Evolutionary conservation across 1,140 invertebrate genomes (phyloP).

Genomic region (Panagrolaimus sp.): DNA sequence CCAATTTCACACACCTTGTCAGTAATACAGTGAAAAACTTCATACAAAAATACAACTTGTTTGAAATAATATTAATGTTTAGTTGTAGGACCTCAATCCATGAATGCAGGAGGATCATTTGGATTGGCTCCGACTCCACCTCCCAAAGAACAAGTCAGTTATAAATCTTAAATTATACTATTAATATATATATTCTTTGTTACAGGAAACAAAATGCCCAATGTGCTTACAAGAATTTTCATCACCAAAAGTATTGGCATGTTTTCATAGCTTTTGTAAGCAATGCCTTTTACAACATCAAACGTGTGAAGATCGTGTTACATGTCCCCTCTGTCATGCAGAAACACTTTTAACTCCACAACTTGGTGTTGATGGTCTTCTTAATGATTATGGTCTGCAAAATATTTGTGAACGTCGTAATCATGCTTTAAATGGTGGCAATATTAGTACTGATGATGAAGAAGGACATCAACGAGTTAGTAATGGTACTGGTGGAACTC

Average conservation of each 20-base stretch:
- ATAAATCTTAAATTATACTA: neutral
- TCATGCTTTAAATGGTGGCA: neutral
- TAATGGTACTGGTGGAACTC: conserved; percentile 15
- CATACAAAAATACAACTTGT: too few species aligned
- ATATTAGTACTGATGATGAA: conserved; percentile 1
- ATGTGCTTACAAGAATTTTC: conserved; percentile 34
- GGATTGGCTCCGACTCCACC: conserved; percentile 48
- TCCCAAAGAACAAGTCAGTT: conserved; percentile 25
- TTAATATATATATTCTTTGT: neutral
- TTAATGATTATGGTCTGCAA: conserved; percentile 51
- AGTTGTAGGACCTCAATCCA: neutral
- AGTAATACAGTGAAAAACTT: too few species aligned
- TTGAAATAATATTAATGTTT: too few species aligned
- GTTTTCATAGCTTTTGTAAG: conserved; percentile 91
- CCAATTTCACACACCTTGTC: too few species aligned
- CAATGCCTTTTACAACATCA: conserved; percentile 83
- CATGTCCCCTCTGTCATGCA: conserved; percentile 47
- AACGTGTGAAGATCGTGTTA: conserved; percentile 57
- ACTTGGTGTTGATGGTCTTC: conserved; percentile 50
- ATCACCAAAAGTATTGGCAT: conserved; percentile 71
- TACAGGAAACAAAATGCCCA: conserved; percentile 25
- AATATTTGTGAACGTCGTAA: conserved; percentile 23
- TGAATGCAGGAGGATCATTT: conserved; percentile 37
- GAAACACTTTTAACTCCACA: conserved; percentile 51
- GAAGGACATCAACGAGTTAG: neutral